A percentile compares a stretch with the other conserved stretches of the same genome.
These are phyloP conservation scores for Cyclophora punctaria DNA, from an alignment of 2,888 invertebrate genomes.

Conservation along the genomic window DNA sequence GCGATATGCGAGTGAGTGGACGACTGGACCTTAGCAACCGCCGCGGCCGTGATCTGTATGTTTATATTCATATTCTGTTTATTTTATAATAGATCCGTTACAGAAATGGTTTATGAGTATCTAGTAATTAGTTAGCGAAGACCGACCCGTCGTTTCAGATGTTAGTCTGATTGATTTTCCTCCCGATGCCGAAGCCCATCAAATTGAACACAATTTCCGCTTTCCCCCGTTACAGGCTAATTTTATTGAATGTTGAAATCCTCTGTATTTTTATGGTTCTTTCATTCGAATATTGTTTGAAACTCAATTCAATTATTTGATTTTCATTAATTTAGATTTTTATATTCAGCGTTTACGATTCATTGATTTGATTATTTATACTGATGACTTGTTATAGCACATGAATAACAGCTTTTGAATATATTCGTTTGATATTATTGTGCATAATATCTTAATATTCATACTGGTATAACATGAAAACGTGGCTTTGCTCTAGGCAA, in stretches of 20 bases:
- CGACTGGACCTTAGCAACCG: conserved; percentile 52
- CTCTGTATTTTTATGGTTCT: conserved; percentile 17
- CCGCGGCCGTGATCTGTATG: conserved; percentile 48
- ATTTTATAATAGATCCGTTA: conserved; percentile 65
- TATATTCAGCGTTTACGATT: too few species aligned
- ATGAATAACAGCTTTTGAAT: too few species aligned
- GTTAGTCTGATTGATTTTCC: conserved; percentile 14
- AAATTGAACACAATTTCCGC: conserved; percentile 24
- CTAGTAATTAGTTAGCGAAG: conserved; percentile 11
- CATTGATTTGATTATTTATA: too few species aligned
- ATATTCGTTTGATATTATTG: too few species aligned
- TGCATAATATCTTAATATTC: too few species aligned
- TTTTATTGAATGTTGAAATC: conserved; percentile 22
- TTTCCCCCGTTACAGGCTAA: conserved; percentile 11
- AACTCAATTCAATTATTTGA: conserved; percentile 14
- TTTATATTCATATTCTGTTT: conserved; percentile 63
- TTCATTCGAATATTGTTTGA: conserved; percentile 13
- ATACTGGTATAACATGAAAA: too few species aligned
- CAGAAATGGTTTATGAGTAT: conserved; percentile 49
- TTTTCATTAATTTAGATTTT: background rate
- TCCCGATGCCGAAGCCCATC: conserved; percentile 14
- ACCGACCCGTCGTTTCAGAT: conserved; percentile 15
- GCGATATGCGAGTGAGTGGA: conserved; percentile 47
- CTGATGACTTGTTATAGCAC: too few species aligned
- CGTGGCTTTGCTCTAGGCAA: too few species aligned